Percentiles rank a stretch among this genome's conserved stretches.
Evolutionary conservation across 1,140 invertebrate genomes (phyloP).

Genomic region (Neelides sp.): DNA sequence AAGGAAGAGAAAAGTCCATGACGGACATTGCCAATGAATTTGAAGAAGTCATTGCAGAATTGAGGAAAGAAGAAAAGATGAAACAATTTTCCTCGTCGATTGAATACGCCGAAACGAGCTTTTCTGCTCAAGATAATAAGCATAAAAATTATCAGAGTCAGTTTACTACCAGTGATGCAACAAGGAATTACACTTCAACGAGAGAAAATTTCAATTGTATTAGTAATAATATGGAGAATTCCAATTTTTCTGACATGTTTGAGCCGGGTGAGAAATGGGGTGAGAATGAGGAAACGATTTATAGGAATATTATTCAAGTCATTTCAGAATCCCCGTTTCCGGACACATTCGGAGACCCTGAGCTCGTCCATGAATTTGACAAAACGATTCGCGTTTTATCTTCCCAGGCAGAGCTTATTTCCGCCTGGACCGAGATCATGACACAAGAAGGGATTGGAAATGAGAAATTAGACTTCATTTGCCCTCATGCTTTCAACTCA

Average conservation of each 20-base stretch:
- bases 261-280: not conserved
- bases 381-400: slow-evolving; percentile 6
- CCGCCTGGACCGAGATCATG: slow-evolving; percentile 14
- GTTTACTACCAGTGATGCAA: too few relatives aligned
- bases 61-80: slow-evolving; percentile 14
- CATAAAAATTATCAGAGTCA: too few relatives aligned
- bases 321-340: slow-evolving; percentile 15
- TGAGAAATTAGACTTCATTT: slow-evolving; percentile 19
- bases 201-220: slow-evolving; percentile 4
- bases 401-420: slow-evolving; percentile 26
- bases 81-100: not conserved
- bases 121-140: too few relatives aligned
- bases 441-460: too few relatives aligned
- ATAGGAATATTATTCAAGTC: slow-evolving; percentile 17
- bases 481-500: slow-evolving; percentile 25
- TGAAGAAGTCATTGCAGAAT: slow-evolving; percentile 21
- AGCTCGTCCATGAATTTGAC: slow-evolving; percentile 17
- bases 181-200: not conserved
- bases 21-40: slow-evolving; percentile 25
- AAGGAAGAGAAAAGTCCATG: slow-evolving; percentile 13
- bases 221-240: not conserved
- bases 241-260: not conserved
- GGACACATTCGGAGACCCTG: slow-evolving; percentile 9
- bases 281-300: slow-evolving; percentile 20
- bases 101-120: not conserved